Base-by-base conservation (phyloP, 2,797 vertebrate genomes). In the Tiaroga cobitis region DNA sequence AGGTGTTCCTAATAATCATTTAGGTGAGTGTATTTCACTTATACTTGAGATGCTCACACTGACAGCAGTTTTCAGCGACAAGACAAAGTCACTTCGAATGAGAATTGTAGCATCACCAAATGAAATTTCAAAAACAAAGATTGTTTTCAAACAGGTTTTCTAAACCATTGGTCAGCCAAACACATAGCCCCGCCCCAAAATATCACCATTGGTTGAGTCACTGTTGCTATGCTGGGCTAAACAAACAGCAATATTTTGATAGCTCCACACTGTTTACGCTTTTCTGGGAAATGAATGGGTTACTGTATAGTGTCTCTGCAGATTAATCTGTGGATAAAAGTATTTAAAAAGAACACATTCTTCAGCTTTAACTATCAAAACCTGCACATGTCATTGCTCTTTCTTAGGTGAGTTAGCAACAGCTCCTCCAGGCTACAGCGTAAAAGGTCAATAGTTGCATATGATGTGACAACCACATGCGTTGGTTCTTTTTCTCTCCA, bases 131-230 rank as follows among this genome's bases (percentile, higher is more conserved):
- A 32, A 21, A 24, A 54, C 24, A 13, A 76, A 76, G 13, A 56
- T 59, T 59, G 32, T 56, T 76, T 56, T 76, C 26, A 51, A 13
- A 74, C 46, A 51, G 29, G 49, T 76, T 76, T 76, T 76, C 5
- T 0, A 15, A 77, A 41, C 54, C 51, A 77, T 61, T 61, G 24
- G 54, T 41, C 75, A 75, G 18, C 18, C 18, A 75, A 75, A 24
- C 46, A 34, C 15, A 67, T 6, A 56, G 32, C 32, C 3, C 11
- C 13, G 5, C 49, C 74, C 21, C 21, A 16, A 56, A 77, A 77
- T 41, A 37, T 19, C 75, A n/a, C 15, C 34, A 61, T 41, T 41
- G 54, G 34, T 41, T 26, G 75, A 61, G n/a, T 61, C 16, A 1
- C 4, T 78, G 37, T 78, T 78, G 37, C 21, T 37, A 56, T 39